Evolutionary conservation across 1,140 invertebrate species (phyloP), one percentile per base, ranked within the genome.

Genomic region (Vollenhovia emeryi): DNA sequence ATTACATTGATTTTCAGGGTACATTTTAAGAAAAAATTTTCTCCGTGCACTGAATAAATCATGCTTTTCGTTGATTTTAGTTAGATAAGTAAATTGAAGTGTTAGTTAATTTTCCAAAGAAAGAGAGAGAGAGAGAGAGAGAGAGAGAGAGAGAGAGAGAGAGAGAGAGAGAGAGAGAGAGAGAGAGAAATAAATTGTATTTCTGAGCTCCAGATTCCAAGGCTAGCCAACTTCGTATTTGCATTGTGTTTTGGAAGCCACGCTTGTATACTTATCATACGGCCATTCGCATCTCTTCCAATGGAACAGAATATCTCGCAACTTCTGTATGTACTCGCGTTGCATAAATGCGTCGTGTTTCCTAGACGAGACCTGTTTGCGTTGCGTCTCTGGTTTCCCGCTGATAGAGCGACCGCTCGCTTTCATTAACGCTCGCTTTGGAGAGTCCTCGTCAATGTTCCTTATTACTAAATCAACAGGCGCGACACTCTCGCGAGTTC

Each of bases 181-280:
- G 0, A 27, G 9, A 27, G 9, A 62, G 55, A 43, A 78, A n/a
- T 33, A 36, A 66, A 13, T 79, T 79, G 45, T 52, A 66, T 30
- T 62, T n/a, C 36, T 57, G n/a, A 73, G 50, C 24, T 21, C 13
- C 9, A 45, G 24, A 36, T 52, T 43, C 18, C 64, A 90, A 93
- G 91, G 89, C 45, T 87, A 87, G 68, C 89, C 84, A 83, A 83
- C 82, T 89, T 45, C 59, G 66, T 92, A 91, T 90, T 91, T 92
- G 79, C 86, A 92, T 91, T 90, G 87, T 90, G 74, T 92, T 93
- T 91, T 89, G 91, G 91, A 89, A 89, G 52, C 69, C 64, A 27
- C 75, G 30, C 83, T 84, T 73, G 74, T 69, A 30, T 68, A 62
- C 60, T 79, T 76, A 78, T 30, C 45, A 62, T 36, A 60, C 40